A percentile compares a stretch with the other conserved stretches of the same genome.
Conservation (phyloP, 2,888 invertebrate species). For the Parnassius apollo region DNA sequence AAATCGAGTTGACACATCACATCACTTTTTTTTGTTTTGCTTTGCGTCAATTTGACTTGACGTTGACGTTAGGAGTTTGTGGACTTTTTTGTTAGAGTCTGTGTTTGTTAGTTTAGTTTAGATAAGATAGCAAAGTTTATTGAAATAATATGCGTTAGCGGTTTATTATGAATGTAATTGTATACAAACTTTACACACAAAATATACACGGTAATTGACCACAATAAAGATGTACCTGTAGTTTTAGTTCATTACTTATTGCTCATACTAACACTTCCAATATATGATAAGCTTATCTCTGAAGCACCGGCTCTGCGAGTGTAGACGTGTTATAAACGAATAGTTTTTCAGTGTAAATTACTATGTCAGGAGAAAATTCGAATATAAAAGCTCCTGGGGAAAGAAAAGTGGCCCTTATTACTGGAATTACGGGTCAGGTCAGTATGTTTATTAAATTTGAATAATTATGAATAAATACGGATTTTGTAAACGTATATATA, state of each 20-base stretch:
- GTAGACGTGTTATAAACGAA: slow-evolving; percentile 38
- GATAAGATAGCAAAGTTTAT: no score
- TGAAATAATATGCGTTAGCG: neutral
- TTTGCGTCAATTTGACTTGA: no score
- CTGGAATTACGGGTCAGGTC: slow-evolving; percentile 99
- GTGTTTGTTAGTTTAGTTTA: no score
- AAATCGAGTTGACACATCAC: no score
- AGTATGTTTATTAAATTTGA: slow-evolving; percentile 31
- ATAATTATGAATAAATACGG: neutral
- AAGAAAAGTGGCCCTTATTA: slow-evolving; percentile 92
- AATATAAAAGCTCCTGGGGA: slow-evolving; percentile 36
- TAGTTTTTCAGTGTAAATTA: slow-evolving; percentile 23
- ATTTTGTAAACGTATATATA: neutral
- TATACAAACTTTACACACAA: neutral
- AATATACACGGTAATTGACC: neutral
- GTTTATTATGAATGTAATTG: neutral
- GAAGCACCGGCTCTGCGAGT: slow-evolving; percentile 34
- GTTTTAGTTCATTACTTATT: slow-evolving; percentile 16
- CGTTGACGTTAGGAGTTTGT: no score
- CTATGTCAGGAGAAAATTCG: slow-evolving; percentile 66
- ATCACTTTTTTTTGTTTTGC: no score
- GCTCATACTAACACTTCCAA: slow-evolving; percentile 1
- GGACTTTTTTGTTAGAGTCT: no score
- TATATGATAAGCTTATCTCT: slow-evolving; percentile 26
- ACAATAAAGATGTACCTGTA: neutral